These are phyloP conservation scores for Drepanosiphum platanoidis DNA, from an alignment of 2,888 invertebrate genomes.

Conservation along the genomic window DNA sequence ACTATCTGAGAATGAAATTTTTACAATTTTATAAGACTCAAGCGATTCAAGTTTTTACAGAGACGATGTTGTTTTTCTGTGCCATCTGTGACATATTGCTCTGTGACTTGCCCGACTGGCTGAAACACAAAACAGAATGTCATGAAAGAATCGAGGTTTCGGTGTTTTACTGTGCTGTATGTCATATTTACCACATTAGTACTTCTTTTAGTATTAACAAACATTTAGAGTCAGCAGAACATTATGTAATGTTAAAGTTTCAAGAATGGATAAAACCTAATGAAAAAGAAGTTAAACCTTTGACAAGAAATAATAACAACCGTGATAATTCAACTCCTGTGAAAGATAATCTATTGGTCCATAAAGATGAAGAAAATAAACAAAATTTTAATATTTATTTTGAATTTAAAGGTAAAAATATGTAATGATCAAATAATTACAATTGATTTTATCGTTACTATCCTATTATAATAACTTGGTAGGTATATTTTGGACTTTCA, in stretches of 20 bases:
- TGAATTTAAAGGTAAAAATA: conserved; percentile 30
- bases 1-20: conserved; percentile 10
- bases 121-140: background rate
- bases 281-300: background rate
- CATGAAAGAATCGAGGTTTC: background rate
- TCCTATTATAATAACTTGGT: too few relatives aligned
- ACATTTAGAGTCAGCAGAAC: conserved; percentile 16
- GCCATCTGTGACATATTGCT: background rate
- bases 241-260: conserved; percentile 11
- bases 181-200: conserved; percentile 4
- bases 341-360: background rate
- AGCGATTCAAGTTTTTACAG: background rate
- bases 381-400: conserved; percentile 6
- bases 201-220: background rate
- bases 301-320: background rate
- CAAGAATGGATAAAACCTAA: background rate
- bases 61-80: background rate
- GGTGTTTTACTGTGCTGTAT: conserved; percentile 30
- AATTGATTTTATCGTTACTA: too few relatives aligned
- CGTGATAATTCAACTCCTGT: background rate
- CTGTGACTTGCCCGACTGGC: background rate
- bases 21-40: background rate
- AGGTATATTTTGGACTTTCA: too few relatives aligned
- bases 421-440: too few relatives aligned
- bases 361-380: background rate